Evolutionary conservation across 2,113 vertebrate species (phyloP).

Genomic region (Lipotes vexillifer): DNA sequence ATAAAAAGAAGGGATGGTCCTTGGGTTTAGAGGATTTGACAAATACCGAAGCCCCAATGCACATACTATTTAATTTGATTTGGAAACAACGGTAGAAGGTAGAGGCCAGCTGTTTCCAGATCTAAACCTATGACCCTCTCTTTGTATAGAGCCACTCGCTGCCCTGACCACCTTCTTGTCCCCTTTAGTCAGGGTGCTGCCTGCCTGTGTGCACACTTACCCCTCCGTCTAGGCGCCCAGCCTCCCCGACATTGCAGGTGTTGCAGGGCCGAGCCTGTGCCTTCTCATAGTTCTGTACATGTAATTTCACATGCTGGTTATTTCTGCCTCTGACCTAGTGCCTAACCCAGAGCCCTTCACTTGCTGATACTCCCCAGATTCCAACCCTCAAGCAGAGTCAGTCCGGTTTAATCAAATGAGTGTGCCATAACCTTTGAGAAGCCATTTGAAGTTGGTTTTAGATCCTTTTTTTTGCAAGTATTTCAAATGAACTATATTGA

Average conservation of each 20-base stretch:
- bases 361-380: neutral
- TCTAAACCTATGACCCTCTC: neutral
- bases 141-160: neutral
- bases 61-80: constrained; percentile 14
- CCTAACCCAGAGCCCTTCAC: neutral
- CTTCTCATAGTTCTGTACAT: neutral
- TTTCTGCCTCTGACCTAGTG: neutral
- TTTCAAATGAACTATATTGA: neutral
- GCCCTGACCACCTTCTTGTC: neutral
- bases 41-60: neutral
- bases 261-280: neutral
- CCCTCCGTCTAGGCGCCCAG: neutral
- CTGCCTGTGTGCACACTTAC: neutral
- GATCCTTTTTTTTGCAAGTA: neutral
- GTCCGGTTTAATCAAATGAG: neutral
- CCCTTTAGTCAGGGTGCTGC: neutral
- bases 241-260: neutral
- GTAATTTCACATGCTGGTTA: constrained; percentile 3
- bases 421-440: neutral
- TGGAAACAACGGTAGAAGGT: neutral
- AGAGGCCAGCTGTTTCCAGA: neutral
- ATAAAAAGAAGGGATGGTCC: neutral
- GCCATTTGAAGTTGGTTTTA: constrained; percentile 4
- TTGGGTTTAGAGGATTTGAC: neutral
- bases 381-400: neutral